These are phyloP conservation scores for Rhopalosiphum padi DNA, from an alignment of 1,140 invertebrate species.

Conservation along the genomic window DNA sequence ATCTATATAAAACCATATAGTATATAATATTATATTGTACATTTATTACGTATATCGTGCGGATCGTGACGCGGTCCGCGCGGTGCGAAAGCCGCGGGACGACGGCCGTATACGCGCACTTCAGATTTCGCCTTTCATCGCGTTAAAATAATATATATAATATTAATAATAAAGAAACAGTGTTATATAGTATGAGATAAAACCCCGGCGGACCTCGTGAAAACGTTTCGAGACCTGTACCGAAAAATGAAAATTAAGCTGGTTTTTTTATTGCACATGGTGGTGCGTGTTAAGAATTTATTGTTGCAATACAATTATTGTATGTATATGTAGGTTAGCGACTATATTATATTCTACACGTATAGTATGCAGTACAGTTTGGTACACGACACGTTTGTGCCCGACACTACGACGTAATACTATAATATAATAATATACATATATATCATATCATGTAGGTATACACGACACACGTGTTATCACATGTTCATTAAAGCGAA, in stretches of 20 bases:
- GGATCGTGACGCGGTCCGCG: neutral
- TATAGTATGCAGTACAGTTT: neutral
- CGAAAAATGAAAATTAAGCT: neutral
- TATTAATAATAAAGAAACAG: neutral
- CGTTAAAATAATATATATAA: neutral
- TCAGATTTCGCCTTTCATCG: neutral
- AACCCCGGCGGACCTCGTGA: neutral
- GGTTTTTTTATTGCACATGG: neutral
- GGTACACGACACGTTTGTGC: neutral
- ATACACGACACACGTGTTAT: no score
- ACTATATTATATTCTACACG: neutral
- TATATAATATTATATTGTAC: neutral
- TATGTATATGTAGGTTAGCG: neutral
- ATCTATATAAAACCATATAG: neutral
- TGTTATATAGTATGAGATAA: neutral
- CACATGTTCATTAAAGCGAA: neutral
- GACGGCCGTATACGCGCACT: neutral
- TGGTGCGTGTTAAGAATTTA: neutral
- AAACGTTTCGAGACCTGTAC: neutral
- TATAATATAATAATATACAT: neutral
- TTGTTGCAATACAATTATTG: neutral
- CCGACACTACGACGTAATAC: neutral
- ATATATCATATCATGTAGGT: neutral
- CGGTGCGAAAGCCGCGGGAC: neutral
- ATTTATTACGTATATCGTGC: neutral